A percentile compares a stretch with the other conserved stretches of the same genome.
phyloP scores from a whole-genome alignment of 92 coral and sea anemone genomes.

The Blastomussa wellsi region DNA sequence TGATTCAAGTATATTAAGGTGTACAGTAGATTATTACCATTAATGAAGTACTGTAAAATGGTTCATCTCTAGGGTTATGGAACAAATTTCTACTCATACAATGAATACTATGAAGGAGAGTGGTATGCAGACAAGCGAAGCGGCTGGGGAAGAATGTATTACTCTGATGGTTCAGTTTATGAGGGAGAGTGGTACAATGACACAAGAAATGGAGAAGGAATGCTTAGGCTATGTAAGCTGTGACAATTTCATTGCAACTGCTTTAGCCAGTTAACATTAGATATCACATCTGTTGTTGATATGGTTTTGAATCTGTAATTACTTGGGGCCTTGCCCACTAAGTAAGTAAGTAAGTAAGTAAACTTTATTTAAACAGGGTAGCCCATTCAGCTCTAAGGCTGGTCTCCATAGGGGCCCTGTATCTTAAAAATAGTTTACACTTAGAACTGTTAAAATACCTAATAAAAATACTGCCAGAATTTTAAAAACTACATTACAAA shows the following conservation, averaged over 20 bases:
- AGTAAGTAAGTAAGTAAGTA: too few species aligned
- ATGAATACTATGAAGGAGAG: slow-evolving; percentile 95
- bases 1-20: background rate
- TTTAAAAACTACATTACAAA: too few species aligned
- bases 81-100: slow-evolving; percentile 87
- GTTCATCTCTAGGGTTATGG: slow-evolving; percentile 84
- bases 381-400: too few species aligned
- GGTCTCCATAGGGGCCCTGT: too few species aligned
- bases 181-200: slow-evolving; percentile 99
- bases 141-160: slow-evolving; percentile 99
- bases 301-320: too few species aligned
- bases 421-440: too few species aligned
- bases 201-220: slow-evolving; percentile 95
- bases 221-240: slow-evolving; percentile 90
- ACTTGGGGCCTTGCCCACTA: too few species aligned
- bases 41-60: background rate
- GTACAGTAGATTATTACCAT: background rate
- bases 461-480: too few species aligned
- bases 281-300: background rate
- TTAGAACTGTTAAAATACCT: too few species aligned
- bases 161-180: slow-evolving; percentile 90
- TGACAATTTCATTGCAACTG: background rate
- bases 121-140: slow-evolving; percentile 98
- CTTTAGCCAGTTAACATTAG: background rate
- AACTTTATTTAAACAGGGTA: too few species aligned